phyloP scores from a whole-genome alignment of 1,140 invertebrate species.

The Hylyphantes graminicola region DNA sequence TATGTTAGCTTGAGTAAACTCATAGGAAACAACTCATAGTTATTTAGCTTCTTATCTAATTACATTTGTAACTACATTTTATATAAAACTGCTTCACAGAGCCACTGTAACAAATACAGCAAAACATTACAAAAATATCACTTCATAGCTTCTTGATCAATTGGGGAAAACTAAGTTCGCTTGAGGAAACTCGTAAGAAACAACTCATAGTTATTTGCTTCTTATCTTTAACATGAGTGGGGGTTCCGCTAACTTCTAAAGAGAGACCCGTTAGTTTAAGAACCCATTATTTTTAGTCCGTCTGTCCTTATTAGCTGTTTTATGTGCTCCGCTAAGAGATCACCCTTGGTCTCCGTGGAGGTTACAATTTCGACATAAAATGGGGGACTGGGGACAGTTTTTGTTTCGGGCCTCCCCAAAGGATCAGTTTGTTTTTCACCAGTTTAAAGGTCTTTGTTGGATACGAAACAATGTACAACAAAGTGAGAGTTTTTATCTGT shows the following conservation, averaged over 20 bases:
- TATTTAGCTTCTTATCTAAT: too few relatives aligned
- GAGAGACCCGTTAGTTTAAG: conserved; percentile 48
- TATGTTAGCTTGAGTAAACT: too few relatives aligned
- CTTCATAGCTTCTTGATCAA: too few relatives aligned
- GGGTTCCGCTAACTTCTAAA: conserved; percentile 23
- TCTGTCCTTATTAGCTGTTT: conserved; percentile 51
- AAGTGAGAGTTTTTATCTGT: too few relatives aligned
- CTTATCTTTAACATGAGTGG: neutral
- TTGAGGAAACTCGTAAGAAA: too few relatives aligned
- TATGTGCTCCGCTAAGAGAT: conserved; percentile 43
- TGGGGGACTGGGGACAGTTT: neutral
- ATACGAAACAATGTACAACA: neutral
- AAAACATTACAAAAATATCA: too few relatives aligned
- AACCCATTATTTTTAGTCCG: conserved; percentile 43
- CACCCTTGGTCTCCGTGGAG: conserved; percentile 1
- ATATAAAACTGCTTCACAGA: too few relatives aligned
- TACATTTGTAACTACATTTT: too few relatives aligned
- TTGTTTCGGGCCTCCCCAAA: conserved; percentile 10
- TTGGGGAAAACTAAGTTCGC: too few relatives aligned
- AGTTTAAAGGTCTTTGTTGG: conserved; percentile 32
- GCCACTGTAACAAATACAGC: too few relatives aligned
- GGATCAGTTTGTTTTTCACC: conserved; percentile 33
- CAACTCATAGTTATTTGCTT: too few relatives aligned
- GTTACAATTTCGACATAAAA: conserved; percentile 27
- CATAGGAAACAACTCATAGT: too few relatives aligned